A percentile compares a stretch with the other conserved stretches of the same genome.
phyloP scores from a whole-genome alignment of 2,797 vertebrate genomes.

The Cephalopachus bancanus region DNA sequence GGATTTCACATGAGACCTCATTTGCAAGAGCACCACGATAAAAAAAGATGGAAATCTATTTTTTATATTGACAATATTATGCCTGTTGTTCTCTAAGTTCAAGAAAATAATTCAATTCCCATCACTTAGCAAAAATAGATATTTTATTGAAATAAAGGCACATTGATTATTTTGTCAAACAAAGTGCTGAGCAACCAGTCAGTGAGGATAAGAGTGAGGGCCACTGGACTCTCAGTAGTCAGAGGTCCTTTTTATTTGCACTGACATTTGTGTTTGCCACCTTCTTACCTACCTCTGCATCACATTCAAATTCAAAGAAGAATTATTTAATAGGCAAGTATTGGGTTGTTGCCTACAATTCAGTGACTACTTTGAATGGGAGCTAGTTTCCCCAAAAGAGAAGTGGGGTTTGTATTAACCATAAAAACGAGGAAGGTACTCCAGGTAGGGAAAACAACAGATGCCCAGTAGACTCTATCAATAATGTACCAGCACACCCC shows the following conservation, averaged over 20 bases:
- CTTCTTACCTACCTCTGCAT: background rate
- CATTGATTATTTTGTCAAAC: background rate
- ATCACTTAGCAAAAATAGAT: background rate
- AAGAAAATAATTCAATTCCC: conserved; percentile 44
- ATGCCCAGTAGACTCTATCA: background rate
- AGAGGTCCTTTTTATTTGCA: conserved; percentile 5
- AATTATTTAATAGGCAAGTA: background rate
- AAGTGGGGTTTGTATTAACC: background rate
- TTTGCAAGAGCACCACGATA: background rate
- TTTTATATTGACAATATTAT: background rate
- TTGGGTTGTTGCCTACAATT: background rate
- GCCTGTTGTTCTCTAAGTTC: background rate
- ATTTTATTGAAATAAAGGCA: conserved; percentile 10
- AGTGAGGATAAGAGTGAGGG: background rate
- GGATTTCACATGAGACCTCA: background rate
- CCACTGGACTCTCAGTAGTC: background rate
- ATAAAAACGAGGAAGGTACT: background rate
- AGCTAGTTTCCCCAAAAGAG: background rate
- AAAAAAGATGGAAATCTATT: background rate
- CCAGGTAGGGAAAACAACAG: background rate
- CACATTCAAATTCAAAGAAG: conserved; percentile 15
- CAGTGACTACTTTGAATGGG: background rate
- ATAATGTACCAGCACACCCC: background rate
- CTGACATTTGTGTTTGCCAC: background rate
- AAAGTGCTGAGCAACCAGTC: background rate